Conservation (phyloP, 2,797 vertebrate genomes). For the Myoxocephalus aenaeus region DNA sequence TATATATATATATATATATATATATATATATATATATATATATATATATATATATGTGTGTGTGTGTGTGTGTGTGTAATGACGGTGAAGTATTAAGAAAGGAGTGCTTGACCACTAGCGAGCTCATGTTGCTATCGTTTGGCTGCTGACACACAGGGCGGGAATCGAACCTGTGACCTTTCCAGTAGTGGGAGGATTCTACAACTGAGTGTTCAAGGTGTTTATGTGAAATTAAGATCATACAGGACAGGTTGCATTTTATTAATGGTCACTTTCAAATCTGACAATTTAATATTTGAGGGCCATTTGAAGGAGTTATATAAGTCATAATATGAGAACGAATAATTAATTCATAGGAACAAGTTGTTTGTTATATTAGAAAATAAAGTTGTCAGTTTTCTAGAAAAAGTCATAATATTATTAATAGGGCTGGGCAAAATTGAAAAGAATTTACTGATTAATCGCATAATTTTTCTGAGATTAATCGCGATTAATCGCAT, state of each 20-base stretch:
- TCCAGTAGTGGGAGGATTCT: not conserved
- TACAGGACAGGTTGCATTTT: not conserved
- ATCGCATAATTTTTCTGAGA: no score
- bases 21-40: no score
- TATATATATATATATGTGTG: not conserved
- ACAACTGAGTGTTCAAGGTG: not conserved
- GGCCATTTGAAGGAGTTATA: not conserved
- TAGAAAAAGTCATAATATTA: no score
- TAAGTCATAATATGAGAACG: not conserved
- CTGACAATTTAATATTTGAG: not conserved
- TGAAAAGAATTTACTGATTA: no score
- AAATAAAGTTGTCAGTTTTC: not conserved
- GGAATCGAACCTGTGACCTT: constrained; percentile 12
- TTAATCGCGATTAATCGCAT: no score
- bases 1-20: no score
- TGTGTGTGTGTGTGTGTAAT: constrained; percentile 16
- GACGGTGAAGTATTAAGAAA: not conserved
- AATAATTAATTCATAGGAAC: not conserved
- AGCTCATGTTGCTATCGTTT: not conserved
- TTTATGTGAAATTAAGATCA: not conserved
- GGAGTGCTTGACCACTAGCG: no score
- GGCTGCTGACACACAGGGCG: not conserved
- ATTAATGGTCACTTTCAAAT: not conserved
- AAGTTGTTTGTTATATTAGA: not conserved
- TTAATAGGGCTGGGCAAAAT: no score